Evolutionary conservation across 2,113 vertebrate species (phyloP), one percentile per base, ranked within the genome.

Genomic region (Lamprotornis superbus): DNA sequence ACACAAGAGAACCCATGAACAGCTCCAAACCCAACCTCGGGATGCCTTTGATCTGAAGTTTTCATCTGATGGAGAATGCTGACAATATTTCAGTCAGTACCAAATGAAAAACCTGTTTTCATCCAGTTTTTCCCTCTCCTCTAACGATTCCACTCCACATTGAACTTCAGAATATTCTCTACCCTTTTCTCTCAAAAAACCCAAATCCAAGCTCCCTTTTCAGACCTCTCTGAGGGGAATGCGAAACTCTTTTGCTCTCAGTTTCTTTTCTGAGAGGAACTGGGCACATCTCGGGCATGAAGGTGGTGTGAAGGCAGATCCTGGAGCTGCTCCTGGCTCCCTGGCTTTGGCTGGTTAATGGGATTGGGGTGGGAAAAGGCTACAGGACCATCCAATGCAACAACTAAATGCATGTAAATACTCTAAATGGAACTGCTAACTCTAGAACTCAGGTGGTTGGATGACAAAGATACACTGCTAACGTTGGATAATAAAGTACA

Each of bases 381-480:
- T 52, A 49, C 46, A 20, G 93, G 81, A 77, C 70, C 88, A 61
- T 79, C 83, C 70, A 39, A 93, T n/a, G 83, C 83, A n/a, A 52
- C 56, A 81, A n/a, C 52, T 79, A 89, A 94, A 57, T 10, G 83
- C 44, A 53, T 21, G 71, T 82, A 50, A 69, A 70, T 95, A 87
- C 84, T 85, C 89, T 89, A 91, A 65, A 46, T 52, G 89, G 55
- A 79, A 82, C 63, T 70, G 47, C 95, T 94, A 87, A 47, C 59
- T 95, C 86, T 89, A 96, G 68, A 69, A 69, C 28, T 87, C 80
- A 42, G 92, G 83, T 71, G 82, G 73, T 88, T 39, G 79, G 80
- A 65, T 87, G 96, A 80, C 93, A 83, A 74, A 76, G 94, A 93
- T 92, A 91, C 11, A 85, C 90, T 91, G 95, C 74, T 90, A 88